phyloP scores from a whole-genome alignment of 2,888 invertebrate genomes.

The Temnothorax unifasciatus region DNA sequence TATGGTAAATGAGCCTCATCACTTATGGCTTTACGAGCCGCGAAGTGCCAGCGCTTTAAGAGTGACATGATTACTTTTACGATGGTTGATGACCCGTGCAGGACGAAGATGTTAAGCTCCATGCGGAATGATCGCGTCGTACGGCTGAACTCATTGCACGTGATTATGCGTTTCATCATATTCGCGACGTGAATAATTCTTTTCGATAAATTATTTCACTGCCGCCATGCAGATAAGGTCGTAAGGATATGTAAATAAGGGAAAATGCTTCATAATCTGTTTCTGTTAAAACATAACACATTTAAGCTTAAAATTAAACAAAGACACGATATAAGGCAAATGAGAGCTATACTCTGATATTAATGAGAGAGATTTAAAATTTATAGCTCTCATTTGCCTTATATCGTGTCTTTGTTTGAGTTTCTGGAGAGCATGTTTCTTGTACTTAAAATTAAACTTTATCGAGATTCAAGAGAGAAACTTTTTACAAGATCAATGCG shows the following conservation, averaged over 20 bases:
- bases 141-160: not conserved
- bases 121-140: slow-evolving; percentile 51
- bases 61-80: slow-evolving; percentile 80
- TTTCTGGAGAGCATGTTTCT: no score
- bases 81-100: slow-evolving; percentile 59
- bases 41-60: slow-evolving; percentile 73
- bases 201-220: slow-evolving; percentile 14
- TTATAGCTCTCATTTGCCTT: no score
- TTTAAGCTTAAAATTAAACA: not conserved
- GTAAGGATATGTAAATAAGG: not conserved
- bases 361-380: no score
- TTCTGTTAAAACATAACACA: not conserved
- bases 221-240: not conserved
- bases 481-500: not conserved
- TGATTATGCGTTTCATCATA: slow-evolving; percentile 32
- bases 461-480: not conserved
- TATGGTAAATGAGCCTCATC: slow-evolving; percentile 81
- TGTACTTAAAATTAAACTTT: not conserved
- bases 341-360: no score
- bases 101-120: slow-evolving; percentile 68
- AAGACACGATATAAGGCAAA: no score
- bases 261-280: not conserved
- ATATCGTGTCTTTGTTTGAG: no score
- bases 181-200: slow-evolving; percentile 20
- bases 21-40: slow-evolving; percentile 80